Evolutionary conservation across 2,113 vertebrate species (phyloP), one percentile per base, ranked within the genome.

Genomic region (Nothoprocta pentlandii): DNA sequence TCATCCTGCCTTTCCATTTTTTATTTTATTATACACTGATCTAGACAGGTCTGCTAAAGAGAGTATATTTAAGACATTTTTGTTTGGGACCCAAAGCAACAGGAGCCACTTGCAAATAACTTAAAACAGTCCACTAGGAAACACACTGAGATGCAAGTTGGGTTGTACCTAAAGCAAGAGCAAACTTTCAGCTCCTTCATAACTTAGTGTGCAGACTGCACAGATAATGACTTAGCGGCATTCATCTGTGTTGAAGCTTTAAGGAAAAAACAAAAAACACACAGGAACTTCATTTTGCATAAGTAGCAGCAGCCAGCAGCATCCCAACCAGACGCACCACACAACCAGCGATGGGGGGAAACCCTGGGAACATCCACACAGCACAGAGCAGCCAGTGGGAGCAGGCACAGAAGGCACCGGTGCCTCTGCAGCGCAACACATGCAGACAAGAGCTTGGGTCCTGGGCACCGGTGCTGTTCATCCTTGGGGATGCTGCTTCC

Each of bases 91-190:
- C 4, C 53, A 54, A 47, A 88, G 22, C 44, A 47, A 8, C 28
- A 12, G 39, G n/a, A 41, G 16, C 28, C 34, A 4, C 49, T 59
- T 51, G 26, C 36, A 77, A 51, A 77, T 16, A 22, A 32, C 28
- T 32, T 32, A 10, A 75, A 76, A 76, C 2, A 53, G 49, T 10
- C 36, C 58, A 46, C 32, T 0, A 0, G 77, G 22, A n/a, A 59
- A 51, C 5, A 39, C 6, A 7, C 22, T 39, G 19, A 87, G 42
- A 39, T 36, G 3, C 0, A 1, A 28, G 17, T 39, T 82, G 26
- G 66, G 25, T 15, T 64, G 64, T 53, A 64, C 17, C 14, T 36
- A 32, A 20, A 0, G 0, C 36, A 19, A 80, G 69, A 69, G 28
- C 47, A 47, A 62, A 47, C 16, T 80, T 68, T 16, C 21, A 12